Base-by-base conservation (phyloP, 2,888 invertebrate genomes). In the Caenorhabditis sp. region DNA sequence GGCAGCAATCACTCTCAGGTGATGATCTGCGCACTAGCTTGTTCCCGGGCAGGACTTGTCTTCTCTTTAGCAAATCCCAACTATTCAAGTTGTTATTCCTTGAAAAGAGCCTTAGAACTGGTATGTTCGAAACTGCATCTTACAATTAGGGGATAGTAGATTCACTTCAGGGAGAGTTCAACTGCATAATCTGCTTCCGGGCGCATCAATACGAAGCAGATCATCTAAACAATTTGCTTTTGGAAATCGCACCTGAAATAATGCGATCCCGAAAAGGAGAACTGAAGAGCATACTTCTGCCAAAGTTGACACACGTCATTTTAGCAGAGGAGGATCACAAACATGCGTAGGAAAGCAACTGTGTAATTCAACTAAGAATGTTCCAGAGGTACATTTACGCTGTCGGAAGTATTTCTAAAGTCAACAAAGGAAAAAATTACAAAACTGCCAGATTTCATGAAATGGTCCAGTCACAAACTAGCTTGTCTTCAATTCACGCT, bases 91-190 rank as follows among this genome's bases (percentile, higher is more conserved):
- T 65, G 85, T 24, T 78, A 71, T 9, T 79, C 83, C 4, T 79
- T 90, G 11, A 58, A 84, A 13, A 80, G 88, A 61, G 82, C 88
- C 11, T 62, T 89, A 13, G 64, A 61, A 18, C 35, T 83, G 68
- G 86, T 85, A 15, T n/a, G 80, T 44, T 15, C 13, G n/a, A n/a
- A n/a, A n/a, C n/a, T n/a, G n/a, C n/a, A n/a, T n/a, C n/a, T n/a
- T n/a, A n/a, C n/a, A n/a, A n/a, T n/a, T n/a, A n/a, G n/a, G n/a
- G n/a, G n/a, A n/a, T n/a, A n/a, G n/a, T n/a, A n/a, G n/a, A n/a
- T n/a, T n/a, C n/a, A n/a, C n/a, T n/a, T 40, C 79, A 93, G 92
- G 93, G 93, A 37, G 91, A 91, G 4, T 92, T 92, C 78, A 92
- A 91, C 53, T 92, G 92, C 2, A 71, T 93, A 2, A 85, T 93